phyloP scores from a whole-genome alignment of 2,888 invertebrate species.

The Trichacis sp. region DNA sequence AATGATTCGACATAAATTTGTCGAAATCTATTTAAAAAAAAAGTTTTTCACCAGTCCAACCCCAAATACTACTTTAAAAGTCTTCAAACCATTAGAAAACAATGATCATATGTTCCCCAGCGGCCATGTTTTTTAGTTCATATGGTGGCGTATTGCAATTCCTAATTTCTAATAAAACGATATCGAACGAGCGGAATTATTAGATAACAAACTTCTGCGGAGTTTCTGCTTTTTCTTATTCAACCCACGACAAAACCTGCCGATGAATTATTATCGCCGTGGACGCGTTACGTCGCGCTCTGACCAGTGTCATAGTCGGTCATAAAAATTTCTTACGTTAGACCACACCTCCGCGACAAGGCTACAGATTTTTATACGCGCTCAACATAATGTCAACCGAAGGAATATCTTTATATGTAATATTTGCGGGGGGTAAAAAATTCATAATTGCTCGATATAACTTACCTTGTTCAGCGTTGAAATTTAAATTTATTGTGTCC shows the following conservation, averaged over 20 bases:
- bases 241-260: slow-evolving; percentile 43
- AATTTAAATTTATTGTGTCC: neutral
- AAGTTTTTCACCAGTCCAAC: no score
- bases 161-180: no score
- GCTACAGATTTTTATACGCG: slow-evolving; percentile 37
- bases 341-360: slow-evolving; percentile 42
- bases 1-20: no score
- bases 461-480: neutral
- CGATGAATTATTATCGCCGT: slow-evolving; percentile 53
- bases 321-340: slow-evolving; percentile 40
- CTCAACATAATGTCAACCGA: slow-evolving; percentile 31
- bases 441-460: neutral
- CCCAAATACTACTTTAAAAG: no score
- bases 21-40: no score
- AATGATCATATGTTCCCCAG: no score
- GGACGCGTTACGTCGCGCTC: slow-evolving; percentile 39
- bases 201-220: slow-evolving; percentile 31
- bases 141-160: no score
- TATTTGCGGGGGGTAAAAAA: neutral
- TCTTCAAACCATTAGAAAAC: no score
- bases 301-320: slow-evolving; percentile 38
- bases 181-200: neutral
- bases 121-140: no score
- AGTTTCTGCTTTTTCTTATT: slow-evolving; percentile 33
- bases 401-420: slow-evolving; percentile 24